Conservation (phyloP, 2,888 invertebrate genomes). For the Criorhina ranunculi region DNA sequence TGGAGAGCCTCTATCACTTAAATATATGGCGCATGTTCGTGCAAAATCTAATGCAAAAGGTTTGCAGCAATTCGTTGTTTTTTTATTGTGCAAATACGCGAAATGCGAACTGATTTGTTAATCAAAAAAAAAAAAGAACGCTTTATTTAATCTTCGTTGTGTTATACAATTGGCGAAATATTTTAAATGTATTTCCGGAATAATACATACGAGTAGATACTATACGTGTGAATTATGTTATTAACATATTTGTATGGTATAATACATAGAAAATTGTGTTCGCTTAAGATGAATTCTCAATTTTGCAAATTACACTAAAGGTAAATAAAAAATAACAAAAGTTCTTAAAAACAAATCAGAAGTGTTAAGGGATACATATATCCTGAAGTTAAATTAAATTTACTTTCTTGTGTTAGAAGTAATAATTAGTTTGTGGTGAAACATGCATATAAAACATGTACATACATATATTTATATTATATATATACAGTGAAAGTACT, state of each 20-base stretch:
- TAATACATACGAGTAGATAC: constrained; percentile 1
- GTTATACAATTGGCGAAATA: constrained; percentile 4
- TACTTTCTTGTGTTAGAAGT: not conserved
- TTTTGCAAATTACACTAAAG: constrained; percentile 32
- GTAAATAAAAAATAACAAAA: constrained; percentile 40
- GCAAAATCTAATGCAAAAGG: constrained; percentile 46
- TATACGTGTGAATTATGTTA: constrained; percentile 28
- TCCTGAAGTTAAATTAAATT: not conserved
- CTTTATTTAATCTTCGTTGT: constrained; percentile 11
- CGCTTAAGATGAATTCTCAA: constrained; percentile 28
- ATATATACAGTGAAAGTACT: not conserved
- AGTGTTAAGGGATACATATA: not conserved
- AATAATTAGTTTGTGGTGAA: not conserved
- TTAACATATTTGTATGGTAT: not conserved
- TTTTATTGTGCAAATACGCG: constrained; percentile 34
- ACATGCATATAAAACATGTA: not conserved
- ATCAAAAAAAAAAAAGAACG: constrained; percentile 10
- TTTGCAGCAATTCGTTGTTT: constrained; percentile 40
- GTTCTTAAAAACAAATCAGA: not conserved
- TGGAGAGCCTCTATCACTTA: constrained; percentile 32
- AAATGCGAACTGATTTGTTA: constrained; percentile 26
- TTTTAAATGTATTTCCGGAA: not conserved
- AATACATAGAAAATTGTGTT: constrained; percentile 25
- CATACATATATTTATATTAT: not conserved
- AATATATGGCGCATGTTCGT: constrained; percentile 64